phyloP scores from a whole-genome alignment of 2,888 invertebrate species.

The Philopedon plagiatum region DNA sequence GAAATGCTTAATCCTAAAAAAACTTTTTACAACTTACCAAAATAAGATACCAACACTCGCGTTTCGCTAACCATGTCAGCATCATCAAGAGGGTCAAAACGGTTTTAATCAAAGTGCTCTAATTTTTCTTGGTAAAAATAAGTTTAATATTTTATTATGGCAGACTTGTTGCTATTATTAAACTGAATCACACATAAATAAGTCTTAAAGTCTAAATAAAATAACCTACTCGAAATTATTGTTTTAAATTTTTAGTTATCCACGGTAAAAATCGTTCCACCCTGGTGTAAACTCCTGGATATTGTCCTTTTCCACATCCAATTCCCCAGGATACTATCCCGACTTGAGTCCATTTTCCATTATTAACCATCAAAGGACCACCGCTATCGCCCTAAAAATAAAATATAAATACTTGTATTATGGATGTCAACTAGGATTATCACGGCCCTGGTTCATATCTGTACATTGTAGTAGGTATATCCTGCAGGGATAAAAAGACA shows the following conservation, averaged over 20 bases:
- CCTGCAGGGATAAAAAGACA: background rate
- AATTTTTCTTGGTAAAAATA: background rate
- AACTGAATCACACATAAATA: slow-evolving; percentile 19
- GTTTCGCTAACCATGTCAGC: too few species aligned
- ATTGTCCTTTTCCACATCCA: slow-evolving; percentile 92
- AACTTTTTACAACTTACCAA: too few species aligned
- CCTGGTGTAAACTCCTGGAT: slow-evolving; percentile 91
- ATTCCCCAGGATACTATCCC: slow-evolving; percentile 95
- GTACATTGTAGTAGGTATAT: background rate
- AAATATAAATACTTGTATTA: slow-evolving; percentile 2
- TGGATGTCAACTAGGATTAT: background rate
- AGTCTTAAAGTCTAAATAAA: slow-evolving; percentile 10
- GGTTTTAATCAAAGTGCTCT: too few species aligned
- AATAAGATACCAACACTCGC: too few species aligned
- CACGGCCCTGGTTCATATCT: background rate
- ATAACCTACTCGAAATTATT: slow-evolving; percentile 52
- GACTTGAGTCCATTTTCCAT: slow-evolving; percentile 85
- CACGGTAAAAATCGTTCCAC: slow-evolving; percentile 87
- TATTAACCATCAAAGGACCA: slow-evolving; percentile 87
- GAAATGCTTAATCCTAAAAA: too few species aligned
- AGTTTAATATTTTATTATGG: slow-evolving; percentile 12
- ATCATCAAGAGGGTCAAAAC: too few species aligned
- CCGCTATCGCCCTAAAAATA: slow-evolving; percentile 86
- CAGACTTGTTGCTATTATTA: slow-evolving; percentile 8
- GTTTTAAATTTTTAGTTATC: slow-evolving; percentile 88